Evolutionary conservation across 2,113 vertebrate species (phyloP).

Genomic region (Gavialis gangeticus): DNA sequence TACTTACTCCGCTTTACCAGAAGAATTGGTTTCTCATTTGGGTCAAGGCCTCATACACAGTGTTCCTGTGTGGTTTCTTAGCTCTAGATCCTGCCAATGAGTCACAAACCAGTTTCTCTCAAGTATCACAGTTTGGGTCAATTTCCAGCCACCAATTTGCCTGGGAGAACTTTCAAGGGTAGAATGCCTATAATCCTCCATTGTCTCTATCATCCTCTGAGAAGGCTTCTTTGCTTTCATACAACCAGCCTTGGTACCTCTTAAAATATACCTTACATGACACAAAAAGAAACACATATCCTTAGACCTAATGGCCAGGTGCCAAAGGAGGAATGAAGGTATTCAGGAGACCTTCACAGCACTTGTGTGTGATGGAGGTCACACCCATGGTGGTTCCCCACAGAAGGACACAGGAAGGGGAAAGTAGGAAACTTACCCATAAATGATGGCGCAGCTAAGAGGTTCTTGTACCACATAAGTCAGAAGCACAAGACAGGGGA

Average conservation of each 20-base stretch:
- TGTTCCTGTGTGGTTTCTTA: conserved; percentile 4
- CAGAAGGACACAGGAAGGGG: rapidly evolving
- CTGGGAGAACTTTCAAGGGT: neutral
- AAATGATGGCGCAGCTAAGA: rapidly evolving
- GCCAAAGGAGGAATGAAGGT: neutral
- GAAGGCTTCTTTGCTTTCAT: neutral
- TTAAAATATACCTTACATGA: too few species aligned
- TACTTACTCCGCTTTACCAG: too few species aligned
- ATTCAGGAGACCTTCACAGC: neutral
- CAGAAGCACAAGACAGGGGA: neutral
- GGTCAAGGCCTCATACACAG: neutral
- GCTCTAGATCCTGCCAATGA: neutral
- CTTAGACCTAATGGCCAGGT: neutral
- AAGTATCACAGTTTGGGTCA: neutral
- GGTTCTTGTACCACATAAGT: neutral
- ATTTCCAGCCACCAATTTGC: neutral
- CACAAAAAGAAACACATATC: neutral
- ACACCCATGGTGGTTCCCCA: neutral
- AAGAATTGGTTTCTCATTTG: neutral
- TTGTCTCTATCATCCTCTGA: neutral
- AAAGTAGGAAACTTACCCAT: neutral
- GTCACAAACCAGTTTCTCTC: conserved; percentile 17
- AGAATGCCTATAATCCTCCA: neutral
- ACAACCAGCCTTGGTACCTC: neutral
- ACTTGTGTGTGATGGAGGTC: neutral